Base-by-base conservation (phyloP, 1,140 invertebrate genomes). In the Leptopilina clavipes region DNA sequence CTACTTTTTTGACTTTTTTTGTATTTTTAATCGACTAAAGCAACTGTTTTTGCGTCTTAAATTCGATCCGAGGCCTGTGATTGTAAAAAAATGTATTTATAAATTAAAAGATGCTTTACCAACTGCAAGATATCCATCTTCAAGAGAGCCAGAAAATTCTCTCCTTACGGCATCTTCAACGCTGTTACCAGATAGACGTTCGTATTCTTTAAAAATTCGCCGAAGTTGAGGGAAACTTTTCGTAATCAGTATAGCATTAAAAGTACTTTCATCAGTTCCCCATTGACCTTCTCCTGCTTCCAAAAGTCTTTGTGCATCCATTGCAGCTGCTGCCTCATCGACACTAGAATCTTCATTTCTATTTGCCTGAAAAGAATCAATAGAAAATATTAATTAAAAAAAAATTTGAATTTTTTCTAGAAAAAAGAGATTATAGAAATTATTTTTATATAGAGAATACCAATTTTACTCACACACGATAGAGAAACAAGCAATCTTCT, bases 181-280 rank as follows among this genome's bases (percentile, higher is more conserved):
- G 74, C 94, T 93, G 80, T 94, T 94, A 31, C 96, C 96, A 40
- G 94, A 91, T 9, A 96, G 81, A 72, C 92, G 91, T 88, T 96
- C 94, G 84, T 95, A 96, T 86, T 96, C 94, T 8, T 93, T 89
- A 85, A 98, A 97, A 78, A 97, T 94, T 90, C 88, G 90, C 84
- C 96, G 93, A 74, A 98, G 87, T 85, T 98, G 97, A 75, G 95
- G 93, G 83, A 94, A 96, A 79, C 95, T 96, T 82, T 94, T 93
- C 18, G 94, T 95, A 71, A 95, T 93, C 52, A 96, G 91, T 83
- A 96, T 95, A n/a, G 94, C 90, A 85, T 97, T 97, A 89, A 97
- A 97, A 14, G 93, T 92, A 5, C 95, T 96, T 86, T 97, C 96
- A 82, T 97, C 96, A 1, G 96, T 97, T 56, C 96, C 96, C 94